Evolutionary conservation across 2,888 invertebrate genomes (phyloP).

Genomic region (Yponomeuta plumbellus): DNA sequence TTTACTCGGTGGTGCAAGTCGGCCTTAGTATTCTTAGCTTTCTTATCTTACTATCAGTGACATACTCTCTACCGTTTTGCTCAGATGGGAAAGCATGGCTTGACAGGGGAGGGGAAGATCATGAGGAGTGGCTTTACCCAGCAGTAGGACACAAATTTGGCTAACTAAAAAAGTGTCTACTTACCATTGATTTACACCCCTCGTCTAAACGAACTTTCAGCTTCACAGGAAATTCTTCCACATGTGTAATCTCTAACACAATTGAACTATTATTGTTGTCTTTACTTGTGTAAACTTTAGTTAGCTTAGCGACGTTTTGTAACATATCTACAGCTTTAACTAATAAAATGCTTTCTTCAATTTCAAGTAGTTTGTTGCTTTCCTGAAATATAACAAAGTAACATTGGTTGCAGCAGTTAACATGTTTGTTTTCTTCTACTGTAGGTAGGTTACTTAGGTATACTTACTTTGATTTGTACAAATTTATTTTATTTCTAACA

Average conservation of each 20-base stretch:
- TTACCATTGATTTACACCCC: conserved; percentile 47
- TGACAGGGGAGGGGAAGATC: too few relatives aligned
- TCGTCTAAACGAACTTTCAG: conserved; percentile 37
- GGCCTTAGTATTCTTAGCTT: too few relatives aligned
- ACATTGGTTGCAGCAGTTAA: background rate
- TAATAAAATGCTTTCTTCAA: conserved; percentile 38
- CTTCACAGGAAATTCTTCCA: conserved; percentile 40
- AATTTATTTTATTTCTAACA: too few relatives aligned
- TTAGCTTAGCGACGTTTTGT: conserved; percentile 36
- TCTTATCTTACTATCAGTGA: too few relatives aligned
- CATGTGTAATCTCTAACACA: conserved; percentile 33
- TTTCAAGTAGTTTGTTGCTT: conserved; percentile 44
- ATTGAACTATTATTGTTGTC: conserved; percentile 28
- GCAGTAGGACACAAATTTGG: too few relatives aligned
- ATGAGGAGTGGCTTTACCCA: too few relatives aligned
- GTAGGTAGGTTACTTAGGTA: too few relatives aligned
- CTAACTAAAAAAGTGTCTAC: conserved; percentile 20
- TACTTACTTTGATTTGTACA: too few relatives aligned
- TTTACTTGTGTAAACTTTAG: conserved; percentile 30
- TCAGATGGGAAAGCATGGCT: conserved; percentile 11
- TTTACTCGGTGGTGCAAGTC: too few relatives aligned
- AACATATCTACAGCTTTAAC: conserved; percentile 43
- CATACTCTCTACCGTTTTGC: too few relatives aligned
- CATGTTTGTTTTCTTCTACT: too few relatives aligned
- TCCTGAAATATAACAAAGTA: conserved; percentile 38